Evolutionary conservation across 1,140 invertebrate genomes (phyloP), one percentile per base, ranked within the genome.

Genomic region (Drosophila kepulauana): DNA sequence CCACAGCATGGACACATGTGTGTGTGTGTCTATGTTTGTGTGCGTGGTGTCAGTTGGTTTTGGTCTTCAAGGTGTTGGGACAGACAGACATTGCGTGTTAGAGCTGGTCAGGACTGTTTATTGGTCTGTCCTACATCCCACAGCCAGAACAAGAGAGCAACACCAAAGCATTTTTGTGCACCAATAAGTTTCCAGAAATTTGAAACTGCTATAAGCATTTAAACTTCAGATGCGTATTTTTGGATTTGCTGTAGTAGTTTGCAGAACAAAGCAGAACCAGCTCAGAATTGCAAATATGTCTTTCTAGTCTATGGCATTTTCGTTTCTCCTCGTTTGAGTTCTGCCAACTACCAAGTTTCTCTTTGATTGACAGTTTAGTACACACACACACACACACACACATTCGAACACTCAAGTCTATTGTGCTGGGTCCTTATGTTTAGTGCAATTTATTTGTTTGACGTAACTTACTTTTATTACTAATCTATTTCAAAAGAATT

Each of bases 71-170:
- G 13, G 20, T 16, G 66, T n/a, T 63, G 20, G 33, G 48, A 20
- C 70, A 74, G 63, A 20, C 63, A 58, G 69, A 69, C 81, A 70
- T 67, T 73, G 79, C 52, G 43, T 75, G 46, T 51, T 56, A 41
- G 69, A 82, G 77, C 68, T 63, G 46, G 15, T 63, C 78, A 70
- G 75, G 70, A 48, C 69, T 82, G 75, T 86, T 69, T 54, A 35
- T 54, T 8, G n/a, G 52, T 10, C 49, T 75, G 76, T 80, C 65
- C 73, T 64, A 88, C 80, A 88, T 78, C 66, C 70, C 78, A 75
- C 69, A 88, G 73, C 63, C 74, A 54, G 45, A 76, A 59, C 41
- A 75, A 59, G 16, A 59, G 16, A 54, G 35, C 43, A 57, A 46
- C 15, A 61, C 35, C 41, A 62, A 54, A 75, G 65, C 54, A 71